Evolutionary conservation across 2,797 vertebrate species (phyloP).

Genomic region (Phrynocephalus vlangalii): DNA sequence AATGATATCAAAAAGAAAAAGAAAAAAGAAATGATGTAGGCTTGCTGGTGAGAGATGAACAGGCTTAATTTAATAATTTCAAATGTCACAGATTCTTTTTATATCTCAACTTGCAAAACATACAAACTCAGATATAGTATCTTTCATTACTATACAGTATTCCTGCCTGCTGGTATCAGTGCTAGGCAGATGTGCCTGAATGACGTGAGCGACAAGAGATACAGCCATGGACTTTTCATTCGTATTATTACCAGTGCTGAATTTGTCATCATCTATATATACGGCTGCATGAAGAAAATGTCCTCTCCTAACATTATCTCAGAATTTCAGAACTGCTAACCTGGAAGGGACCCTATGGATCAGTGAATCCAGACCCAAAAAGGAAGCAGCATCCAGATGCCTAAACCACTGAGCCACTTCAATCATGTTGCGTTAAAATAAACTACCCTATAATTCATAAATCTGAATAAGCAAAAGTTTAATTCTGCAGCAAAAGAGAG

Average conservation of each 20-base stretch:
- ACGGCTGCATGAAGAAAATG: not conserved
- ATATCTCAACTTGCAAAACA: not conserved
- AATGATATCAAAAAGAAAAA: not conserved
- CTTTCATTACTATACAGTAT: not conserved
- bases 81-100: not conserved
- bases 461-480: not conserved
- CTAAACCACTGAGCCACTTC: too few species aligned
- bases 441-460: not conserved
- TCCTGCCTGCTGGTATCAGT: conserved; percentile 3
- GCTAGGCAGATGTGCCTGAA: conserved; percentile 9
- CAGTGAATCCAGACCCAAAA: too few species aligned
- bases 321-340: too few species aligned
- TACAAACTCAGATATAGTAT: not conserved
- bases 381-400: too few species aligned
- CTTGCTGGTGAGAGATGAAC: not conserved
- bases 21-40: not conserved
- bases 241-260: not conserved
- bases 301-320: not conserved
- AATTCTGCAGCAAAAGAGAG: too few species aligned
- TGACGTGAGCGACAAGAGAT: conserved; percentile 3
- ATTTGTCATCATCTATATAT: not conserved
- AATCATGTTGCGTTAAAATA: not conserved
- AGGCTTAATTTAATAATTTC: not conserved
- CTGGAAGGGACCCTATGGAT: too few species aligned
- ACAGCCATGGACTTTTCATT: not conserved